Evolutionary conservation across 2,888 invertebrate genomes (phyloP), one percentile per base, ranked within the genome.

Genomic region (Ornithoptera alexandrae): DNA sequence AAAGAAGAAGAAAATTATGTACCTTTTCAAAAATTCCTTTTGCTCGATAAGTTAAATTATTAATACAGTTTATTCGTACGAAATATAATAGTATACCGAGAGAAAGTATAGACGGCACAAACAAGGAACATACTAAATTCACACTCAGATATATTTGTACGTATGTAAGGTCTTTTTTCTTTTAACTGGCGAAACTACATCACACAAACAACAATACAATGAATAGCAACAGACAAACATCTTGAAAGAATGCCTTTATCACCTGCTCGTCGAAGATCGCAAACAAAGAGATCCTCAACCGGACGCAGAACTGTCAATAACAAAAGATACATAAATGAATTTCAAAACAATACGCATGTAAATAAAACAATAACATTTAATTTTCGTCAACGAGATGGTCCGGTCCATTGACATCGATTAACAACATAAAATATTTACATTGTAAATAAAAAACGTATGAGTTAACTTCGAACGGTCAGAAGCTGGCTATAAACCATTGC

Each of bases 391-490:
- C 57, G 53, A 70, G 63, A 62, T 42, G 39, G 50, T 50, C 36
- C 58, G 12, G 50, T 24, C 62, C 66, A 63, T 66, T 70, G 70
- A 70, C 66, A 70, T 63, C 66, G 46, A 59, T 58, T 66, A 57
- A 70, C 70, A 70, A 70, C 70, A 70, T 65, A 62, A 70, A 70
- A 70, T 70, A 70, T 70, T 70, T 70, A 66, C 59, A 50, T 70
- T 53, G 62, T 46, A 66, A 70, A 70, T 62, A 63, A 62, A 69
- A 66, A 70, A 70, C 70, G 66, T 58, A 66, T 70, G 70, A 70
- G 50, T 70, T 62, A 62, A 66, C 62, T 50, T 46, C 53, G 60
- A 57, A 69, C 61, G 50, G 60, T 70, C 66, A n/a, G 61, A 70
- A 66, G 5, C 66, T 39, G 20, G 66, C 58, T 70, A 70, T 70